Base-by-base conservation (phyloP, 2,113 vertebrate genomes). In the Tyrannus savana region DNA sequence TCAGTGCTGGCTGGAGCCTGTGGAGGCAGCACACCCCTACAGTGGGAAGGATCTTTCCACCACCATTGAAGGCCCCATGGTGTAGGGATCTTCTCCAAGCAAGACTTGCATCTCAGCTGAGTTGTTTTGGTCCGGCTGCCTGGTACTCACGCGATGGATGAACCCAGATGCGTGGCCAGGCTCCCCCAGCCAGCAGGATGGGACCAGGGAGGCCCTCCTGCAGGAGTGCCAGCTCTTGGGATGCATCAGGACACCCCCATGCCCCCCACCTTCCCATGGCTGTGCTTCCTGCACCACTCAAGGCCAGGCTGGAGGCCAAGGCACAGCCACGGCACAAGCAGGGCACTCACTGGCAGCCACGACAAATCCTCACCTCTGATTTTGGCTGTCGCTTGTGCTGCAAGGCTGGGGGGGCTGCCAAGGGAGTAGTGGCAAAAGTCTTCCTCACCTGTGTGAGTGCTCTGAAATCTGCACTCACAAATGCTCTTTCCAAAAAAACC, bases 291-390 rank as follows among this genome's bases (percentile, higher is more conserved):
- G 1, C 41, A 3, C 12, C 1, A 3, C 9, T 72, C 66, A 21
- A 12, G 17, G 49, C 39, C 39, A 17, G 58, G 58, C n/a, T 59
- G 58, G 23, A 35, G 23, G 7, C 24, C 23, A 25, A 8, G 6
- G 56, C 56, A 58, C 55, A 31, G 52, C 52, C 52, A 53, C 16
- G 2, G 53, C 58, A 8, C 7, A 2, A 4, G 4, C 24, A 19
- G 68, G 21, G 15, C 41, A 25, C 23, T 76, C 2, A 1, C 19
- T 0, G 1, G 47, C 67, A 63, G 37, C 37, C 1, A 1, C 39
- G 16, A 1, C 59, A 4, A 69, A 17, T 33, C 67, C 44, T 21
- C 2, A 0, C 25, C 7, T 39, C 0, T 0, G 8, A 16, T 39
- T 64, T n/a, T 14, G 62, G 24, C 28, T 79, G 53, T 50, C 2